These are phyloP conservation scores for Bombyx huttoni DNA, from an alignment of 2,888 invertebrate species.

Conservation along the genomic window DNA sequence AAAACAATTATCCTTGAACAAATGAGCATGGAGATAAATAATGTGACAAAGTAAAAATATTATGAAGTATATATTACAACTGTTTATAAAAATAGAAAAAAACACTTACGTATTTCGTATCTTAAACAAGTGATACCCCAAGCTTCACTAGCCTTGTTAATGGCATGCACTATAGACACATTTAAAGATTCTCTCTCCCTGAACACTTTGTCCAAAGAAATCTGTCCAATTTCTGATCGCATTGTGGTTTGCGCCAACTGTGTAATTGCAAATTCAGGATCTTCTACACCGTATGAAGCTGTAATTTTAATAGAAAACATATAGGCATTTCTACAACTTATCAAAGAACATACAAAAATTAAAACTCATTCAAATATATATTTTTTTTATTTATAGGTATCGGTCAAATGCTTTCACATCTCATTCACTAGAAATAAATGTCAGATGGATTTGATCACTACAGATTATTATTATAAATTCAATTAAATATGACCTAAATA, in stretches of 20 bases:
- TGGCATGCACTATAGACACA: slow-evolving; percentile 93
- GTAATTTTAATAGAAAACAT: no score
- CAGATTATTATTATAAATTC: no score
- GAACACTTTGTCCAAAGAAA: slow-evolving; percentile 96
- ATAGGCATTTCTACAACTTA: no score
- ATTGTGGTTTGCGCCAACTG: slow-evolving; percentile 99
- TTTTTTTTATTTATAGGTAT: no score
- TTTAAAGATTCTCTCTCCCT: slow-evolving; percentile 96
- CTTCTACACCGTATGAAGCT: slow-evolving; percentile 98
- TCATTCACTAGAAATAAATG: no score
- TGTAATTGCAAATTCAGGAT: slow-evolving; percentile 99
- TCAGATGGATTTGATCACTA: no score
- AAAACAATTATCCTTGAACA: no score
- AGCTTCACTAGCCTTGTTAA: slow-evolving; percentile 97
- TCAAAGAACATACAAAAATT: no score
- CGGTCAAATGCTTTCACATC: no score
- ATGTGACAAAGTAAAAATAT: not conserved
- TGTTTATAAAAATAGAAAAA: not conserved
- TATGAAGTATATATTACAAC: not conserved
- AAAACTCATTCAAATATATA: no score
- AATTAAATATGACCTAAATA: no score
- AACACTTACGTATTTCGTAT: slow-evolving; percentile 68
- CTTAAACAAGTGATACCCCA: slow-evolving; percentile 98
- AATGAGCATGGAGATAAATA: no score
- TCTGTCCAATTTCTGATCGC: slow-evolving; percentile 98